These are phyloP conservation scores for Campoplex capitator DNA, from an alignment of 2,888 invertebrate species.

Conservation along the genomic window DNA sequence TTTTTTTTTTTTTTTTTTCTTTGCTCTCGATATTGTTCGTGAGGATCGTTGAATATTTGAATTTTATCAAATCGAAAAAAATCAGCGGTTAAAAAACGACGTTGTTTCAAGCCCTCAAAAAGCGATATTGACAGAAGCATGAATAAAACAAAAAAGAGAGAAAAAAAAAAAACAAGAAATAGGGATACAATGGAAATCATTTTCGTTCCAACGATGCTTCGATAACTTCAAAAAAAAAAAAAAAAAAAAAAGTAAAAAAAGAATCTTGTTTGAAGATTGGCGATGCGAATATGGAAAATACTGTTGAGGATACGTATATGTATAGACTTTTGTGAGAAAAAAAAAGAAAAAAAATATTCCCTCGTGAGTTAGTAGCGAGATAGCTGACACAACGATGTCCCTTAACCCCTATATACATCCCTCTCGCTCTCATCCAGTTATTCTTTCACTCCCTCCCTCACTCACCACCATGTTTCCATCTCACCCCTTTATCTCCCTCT, in stretches of 20 bases:
- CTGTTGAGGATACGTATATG: background rate
- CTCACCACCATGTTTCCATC: background rate
- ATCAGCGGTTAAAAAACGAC: too few species aligned
- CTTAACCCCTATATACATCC: constrained; percentile 49
- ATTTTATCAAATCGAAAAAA: background rate
- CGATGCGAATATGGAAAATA: background rate
- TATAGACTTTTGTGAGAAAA: constrained; percentile 39
- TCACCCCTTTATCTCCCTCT: background rate
- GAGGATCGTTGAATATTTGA: background rate
- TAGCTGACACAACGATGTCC: constrained; percentile 50
- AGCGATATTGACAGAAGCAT: background rate
- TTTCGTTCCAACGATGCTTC: background rate
- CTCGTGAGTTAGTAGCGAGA: constrained; percentile 44
- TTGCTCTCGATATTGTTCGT: too few species aligned
- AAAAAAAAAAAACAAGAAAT: background rate
- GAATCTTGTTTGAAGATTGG: background rate
- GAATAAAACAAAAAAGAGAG: background rate
- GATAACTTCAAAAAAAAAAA: background rate
- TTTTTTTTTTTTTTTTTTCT: too few species aligned
- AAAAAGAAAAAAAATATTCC: constrained; percentile 41
- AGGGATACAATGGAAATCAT: background rate
- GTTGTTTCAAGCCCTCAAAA: background rate
- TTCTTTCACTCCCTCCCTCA: constrained; percentile 38
- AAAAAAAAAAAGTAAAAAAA: background rate
- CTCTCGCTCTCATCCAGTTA: constrained; percentile 15